Percentiles rank a stretch among this genome's conserved stretches.
Evolutionary conservation across 2,888 invertebrate genomes (phyloP).

Genomic region (Hedya salicella): DNA sequence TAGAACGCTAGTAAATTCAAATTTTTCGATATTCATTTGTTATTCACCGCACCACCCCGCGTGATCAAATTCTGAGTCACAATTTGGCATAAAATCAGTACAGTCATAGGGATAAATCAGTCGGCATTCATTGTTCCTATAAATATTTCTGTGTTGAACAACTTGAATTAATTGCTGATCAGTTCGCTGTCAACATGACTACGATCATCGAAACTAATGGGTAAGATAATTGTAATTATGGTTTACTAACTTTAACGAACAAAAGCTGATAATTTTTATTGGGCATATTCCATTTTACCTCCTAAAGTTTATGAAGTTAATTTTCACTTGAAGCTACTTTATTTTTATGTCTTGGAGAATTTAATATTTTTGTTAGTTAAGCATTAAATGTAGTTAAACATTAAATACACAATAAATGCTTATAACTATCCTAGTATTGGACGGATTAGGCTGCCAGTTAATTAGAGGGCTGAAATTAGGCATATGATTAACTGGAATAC

Average conservation of each 20-base stretch:
- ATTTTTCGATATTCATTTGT: neutral
- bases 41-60: constrained; percentile 4
- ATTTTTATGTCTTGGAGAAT: too few species aligned
- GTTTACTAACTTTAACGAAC: neutral
- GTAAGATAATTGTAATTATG: constrained; percentile 57
- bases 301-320: too few species aligned
- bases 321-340: too few species aligned
- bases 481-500: too few species aligned
- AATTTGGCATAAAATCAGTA: constrained; percentile 62
- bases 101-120: constrained; percentile 56
- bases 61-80: constrained; percentile 49
- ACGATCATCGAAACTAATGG: constrained; percentile 66
- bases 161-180: constrained; percentile 31
- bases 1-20: neutral
- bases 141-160: constrained; percentile 36
- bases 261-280: too few species aligned
- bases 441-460: too few species aligned
- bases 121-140: constrained; percentile 37
- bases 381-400: too few species aligned
- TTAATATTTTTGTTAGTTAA: too few species aligned
- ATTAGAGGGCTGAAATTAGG: too few species aligned
- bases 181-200: constrained; percentile 57
- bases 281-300: too few species aligned
- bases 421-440: too few species aligned
- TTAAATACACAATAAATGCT: too few species aligned